A percentile compares a stretch with the other conserved stretches of the same genome.
phyloP scores from a whole-genome alignment of 1,140 invertebrate genomes.

The Aphelenchoides avenae region DNA sequence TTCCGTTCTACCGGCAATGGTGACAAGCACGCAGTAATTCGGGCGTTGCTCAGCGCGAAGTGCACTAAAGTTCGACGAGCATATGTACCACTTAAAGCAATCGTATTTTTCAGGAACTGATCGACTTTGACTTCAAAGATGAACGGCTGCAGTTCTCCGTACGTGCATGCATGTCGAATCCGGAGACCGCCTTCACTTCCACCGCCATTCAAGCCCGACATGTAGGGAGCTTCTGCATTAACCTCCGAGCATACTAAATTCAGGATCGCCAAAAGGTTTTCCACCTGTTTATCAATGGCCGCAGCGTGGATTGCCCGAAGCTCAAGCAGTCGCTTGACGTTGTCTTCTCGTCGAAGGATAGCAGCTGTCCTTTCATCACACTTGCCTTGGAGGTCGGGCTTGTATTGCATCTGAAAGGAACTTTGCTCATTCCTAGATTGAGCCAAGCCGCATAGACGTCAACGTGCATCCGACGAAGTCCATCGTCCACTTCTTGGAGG shows the following conservation, averaged over 20 bases:
- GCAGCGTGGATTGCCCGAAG: slow-evolving; percentile 32
- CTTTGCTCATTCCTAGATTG: slow-evolving; percentile 31
- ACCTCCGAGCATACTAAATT: too few relatives aligned
- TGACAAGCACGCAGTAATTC: slow-evolving; percentile 25
- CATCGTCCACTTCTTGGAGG: slow-evolving; percentile 41
- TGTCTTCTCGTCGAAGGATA: slow-evolving; percentile 27
- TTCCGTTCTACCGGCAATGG: slow-evolving; percentile 33
- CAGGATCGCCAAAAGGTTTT: slow-evolving; percentile 34
- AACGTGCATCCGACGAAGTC: slow-evolving; percentile 51
- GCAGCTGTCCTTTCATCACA: slow-evolving; percentile 30
- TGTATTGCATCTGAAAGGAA: slow-evolving; percentile 6
- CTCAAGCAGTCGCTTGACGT: slow-evolving; percentile 40
- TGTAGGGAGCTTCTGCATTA: slow-evolving; percentile 7
- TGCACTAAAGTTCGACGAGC: slow-evolving; percentile 19
- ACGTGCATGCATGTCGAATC: slow-evolving; percentile 9
- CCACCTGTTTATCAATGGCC: slow-evolving; percentile 47
- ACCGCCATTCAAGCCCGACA: slow-evolving; percentile 23
- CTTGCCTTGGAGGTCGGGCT: slow-evolving; percentile 32
- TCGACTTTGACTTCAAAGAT: slow-evolving; percentile 38
- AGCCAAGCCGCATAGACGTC: slow-evolving; percentile 42
- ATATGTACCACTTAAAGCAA: neutral
- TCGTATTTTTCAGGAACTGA: slow-evolving; percentile 34
- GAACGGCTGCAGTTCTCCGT: slow-evolving; percentile 19
- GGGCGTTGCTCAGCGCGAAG: slow-evolving; percentile 23
- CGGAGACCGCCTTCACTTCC: slow-evolving; percentile 19